phyloP scores from a whole-genome alignment of 2,113 vertebrate genomes.

The Nettapus auritus region DNA sequence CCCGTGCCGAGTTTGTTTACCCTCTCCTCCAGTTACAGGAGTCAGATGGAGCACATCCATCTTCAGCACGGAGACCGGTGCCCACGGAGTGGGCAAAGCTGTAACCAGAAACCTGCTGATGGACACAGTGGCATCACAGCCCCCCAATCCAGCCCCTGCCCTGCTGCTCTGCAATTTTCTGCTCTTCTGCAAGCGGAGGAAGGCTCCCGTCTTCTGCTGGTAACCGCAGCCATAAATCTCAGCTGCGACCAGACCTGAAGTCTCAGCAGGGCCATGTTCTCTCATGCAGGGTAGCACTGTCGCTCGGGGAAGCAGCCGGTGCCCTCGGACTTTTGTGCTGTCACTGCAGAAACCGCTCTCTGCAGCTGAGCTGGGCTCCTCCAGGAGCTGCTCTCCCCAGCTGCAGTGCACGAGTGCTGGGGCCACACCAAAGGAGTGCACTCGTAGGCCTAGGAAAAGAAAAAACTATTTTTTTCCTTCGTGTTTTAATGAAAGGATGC shows the following conservation, averaged over 20 bases:
- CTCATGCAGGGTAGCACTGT: not conserved
- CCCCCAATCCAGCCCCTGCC: not conserved
- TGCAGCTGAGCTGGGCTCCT: not conserved
- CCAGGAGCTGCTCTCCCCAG: not conserved
- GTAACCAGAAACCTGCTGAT: not conserved
- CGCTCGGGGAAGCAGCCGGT: not conserved
- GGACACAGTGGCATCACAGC: not conserved
- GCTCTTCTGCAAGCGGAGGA: not conserved
- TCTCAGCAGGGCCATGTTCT: not conserved
- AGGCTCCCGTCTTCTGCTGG: not conserved
- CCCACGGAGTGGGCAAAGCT: not conserved
- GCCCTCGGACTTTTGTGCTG: not conserved
- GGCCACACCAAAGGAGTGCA: not conserved
- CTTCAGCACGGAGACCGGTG: not conserved
- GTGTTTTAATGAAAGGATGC: not conserved
- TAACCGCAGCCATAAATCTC: not conserved
- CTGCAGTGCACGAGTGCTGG: not conserved
- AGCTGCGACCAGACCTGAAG: not conserved
- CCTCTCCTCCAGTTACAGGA: not conserved
- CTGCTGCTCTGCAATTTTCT: not conserved
- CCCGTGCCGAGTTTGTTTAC: not conserved
- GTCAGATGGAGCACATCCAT: not conserved
- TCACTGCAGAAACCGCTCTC: not conserved
- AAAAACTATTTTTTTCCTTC: accelerated
- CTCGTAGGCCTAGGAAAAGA: not conserved